Evolutionary conservation across 2,113 vertebrate species (phyloP), one percentile per base, ranked within the genome.

Genomic region (Odontophorus gujanensis): DNA sequence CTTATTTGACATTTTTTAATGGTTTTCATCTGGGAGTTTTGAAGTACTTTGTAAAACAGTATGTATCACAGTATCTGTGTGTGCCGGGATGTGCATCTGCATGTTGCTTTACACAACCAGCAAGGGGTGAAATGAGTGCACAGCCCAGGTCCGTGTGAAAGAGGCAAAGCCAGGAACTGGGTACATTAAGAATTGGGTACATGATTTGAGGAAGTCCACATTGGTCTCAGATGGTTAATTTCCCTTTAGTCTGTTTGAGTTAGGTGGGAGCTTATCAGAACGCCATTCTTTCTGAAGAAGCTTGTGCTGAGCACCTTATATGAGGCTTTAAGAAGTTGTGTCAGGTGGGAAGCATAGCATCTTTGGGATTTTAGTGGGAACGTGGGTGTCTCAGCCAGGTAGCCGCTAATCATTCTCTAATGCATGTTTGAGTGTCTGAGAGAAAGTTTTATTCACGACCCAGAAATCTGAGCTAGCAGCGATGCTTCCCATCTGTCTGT

Each of bases 401-500:
- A 65, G 40, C 7, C 40, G 61, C 80, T 51, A 57, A 50, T 67
- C 53, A 68, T 82, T 83, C 71, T 66, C 53, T 69, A 18, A 42
- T 43, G 10, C 42, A 61, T 47, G 42, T 65, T 63, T 85, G 48
- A 42, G 34, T 40, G 81, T 73, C 48, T 79, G 63, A 53, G 8
- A 65, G 7, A 59, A 81, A 53, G 58, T 73, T 92, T 87, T 89
- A 58, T 78, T 81, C 19, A 8, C 76, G 79, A 76, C 78, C 62
- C 82, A 72, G 79, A 93, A 94, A 82, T 79, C 50, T 34, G 43
- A 76, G 62, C 30, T 57, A 47, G 83, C 72, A 69, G 63, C 79
- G 88, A 76, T 87, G 79, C 63, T 94, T 90, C 85, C 82, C 72
- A 82, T 94, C 92, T 89, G 90, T 82, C 88, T 85, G 43, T 55